phyloP scores from a whole-genome alignment of 1,140 invertebrate genomes.

The Rhyzopertha dominica region DNA sequence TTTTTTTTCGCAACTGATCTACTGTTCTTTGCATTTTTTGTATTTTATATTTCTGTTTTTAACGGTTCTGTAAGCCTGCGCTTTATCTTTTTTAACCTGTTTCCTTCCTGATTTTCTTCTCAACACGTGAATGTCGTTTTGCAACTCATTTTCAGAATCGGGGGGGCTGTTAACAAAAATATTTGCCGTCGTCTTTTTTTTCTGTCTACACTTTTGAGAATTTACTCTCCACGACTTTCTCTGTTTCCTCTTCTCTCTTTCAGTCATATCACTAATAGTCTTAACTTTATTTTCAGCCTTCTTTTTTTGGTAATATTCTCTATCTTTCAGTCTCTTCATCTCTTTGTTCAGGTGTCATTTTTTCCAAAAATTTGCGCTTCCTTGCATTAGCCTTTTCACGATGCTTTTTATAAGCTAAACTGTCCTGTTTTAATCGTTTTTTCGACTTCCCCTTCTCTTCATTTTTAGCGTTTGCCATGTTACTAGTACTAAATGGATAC shows the following conservation, averaged over 20 bases:
- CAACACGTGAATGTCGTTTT: too few species aligned
- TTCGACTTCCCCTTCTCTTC: background rate
- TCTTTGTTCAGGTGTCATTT: conserved; percentile 20
- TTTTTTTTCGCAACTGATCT: conserved; percentile 8
- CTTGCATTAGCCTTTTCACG: conserved; percentile 13
- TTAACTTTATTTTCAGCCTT: conserved; percentile 25
- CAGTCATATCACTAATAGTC: conserved; percentile 21
- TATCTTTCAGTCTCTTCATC: conserved; percentile 16
- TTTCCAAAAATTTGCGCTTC: conserved; percentile 20
- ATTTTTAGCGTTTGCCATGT: background rate
- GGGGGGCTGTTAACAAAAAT: conserved; percentile 12
- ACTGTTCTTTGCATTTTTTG: conserved; percentile 10
- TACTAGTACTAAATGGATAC: background rate
- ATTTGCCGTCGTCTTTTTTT: conserved; percentile 9
- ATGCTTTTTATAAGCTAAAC: conserved; percentile 6
- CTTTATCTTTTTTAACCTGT: conserved; percentile 19
- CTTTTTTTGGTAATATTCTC: conserved; percentile 17
- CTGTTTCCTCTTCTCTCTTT: conserved; percentile 21
- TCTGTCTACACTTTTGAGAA: conserved; percentile 8
- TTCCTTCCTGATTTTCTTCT: conserved; percentile 7
- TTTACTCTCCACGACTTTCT: conserved; percentile 12
- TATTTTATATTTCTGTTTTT: conserved; percentile 21
- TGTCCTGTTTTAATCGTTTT: conserved; percentile 7
- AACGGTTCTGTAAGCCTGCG: conserved; percentile 18
- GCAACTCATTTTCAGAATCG: conserved; percentile 17